Conservation (phyloP, 1,140 invertebrate species). For the Mamestra configurata region DNA sequence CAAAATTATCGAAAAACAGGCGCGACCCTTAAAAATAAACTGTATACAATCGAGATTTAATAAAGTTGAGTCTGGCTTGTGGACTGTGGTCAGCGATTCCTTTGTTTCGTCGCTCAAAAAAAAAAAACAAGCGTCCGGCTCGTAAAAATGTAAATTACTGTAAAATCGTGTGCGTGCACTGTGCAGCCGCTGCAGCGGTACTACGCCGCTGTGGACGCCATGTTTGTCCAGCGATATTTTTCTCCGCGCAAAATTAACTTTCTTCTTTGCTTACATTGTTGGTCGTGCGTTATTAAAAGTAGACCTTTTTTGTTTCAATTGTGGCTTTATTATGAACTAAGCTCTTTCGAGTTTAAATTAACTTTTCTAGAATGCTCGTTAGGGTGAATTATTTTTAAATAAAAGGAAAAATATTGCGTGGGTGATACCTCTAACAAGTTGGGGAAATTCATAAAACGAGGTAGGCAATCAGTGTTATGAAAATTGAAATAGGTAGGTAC, state of each 20-base stretch:
- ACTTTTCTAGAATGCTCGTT: conserved; percentile 15
- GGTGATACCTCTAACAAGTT: too few species aligned
- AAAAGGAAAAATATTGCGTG: background rate
- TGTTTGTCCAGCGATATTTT: conserved; percentile 48
- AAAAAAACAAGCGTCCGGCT: conserved; percentile 45
- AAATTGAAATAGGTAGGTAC: too few species aligned
- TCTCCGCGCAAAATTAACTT: conserved; percentile 61
- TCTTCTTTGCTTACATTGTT: conserved; percentile 59
- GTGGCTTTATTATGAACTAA: conserved; percentile 48
- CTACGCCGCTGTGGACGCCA: conserved; percentile 12
- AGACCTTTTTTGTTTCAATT: conserved; percentile 44
- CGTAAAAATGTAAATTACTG: conserved; percentile 64
- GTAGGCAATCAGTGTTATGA: too few species aligned
- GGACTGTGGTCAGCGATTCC: conserved; percentile 32
- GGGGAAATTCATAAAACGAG: too few species aligned
- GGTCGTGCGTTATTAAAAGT: conserved; percentile 52
- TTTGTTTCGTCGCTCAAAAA: conserved; percentile 37
- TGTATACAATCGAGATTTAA: conserved; percentile 23
- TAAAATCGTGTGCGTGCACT: conserved; percentile 60
- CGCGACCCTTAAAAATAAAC: background rate
- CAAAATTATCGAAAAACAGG: conserved; percentile 2
- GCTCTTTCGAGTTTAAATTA: conserved; percentile 37
- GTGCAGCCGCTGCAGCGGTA: conserved; percentile 26
- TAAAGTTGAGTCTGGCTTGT: conserved; percentile 32
- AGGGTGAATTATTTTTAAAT: background rate